Evolutionary conservation across 2,113 vertebrate species (phyloP), one percentile per base, ranked within the genome.

Genomic region (Burhinus oedicnemus): DNA sequence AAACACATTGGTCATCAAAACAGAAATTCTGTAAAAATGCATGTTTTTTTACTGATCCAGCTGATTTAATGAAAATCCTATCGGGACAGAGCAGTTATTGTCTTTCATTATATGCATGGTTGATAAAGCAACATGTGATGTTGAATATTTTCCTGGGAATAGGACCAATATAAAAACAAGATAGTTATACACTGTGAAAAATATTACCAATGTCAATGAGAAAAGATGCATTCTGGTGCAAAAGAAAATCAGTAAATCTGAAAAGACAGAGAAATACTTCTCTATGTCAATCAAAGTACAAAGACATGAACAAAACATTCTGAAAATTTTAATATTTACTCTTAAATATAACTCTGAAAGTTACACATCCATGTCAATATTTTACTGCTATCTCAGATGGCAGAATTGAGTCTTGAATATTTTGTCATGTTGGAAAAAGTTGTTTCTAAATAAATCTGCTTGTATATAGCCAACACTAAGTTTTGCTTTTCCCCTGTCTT

Each of bases 21-120:
- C 8, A 87, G 30, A 89, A 60, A 80, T 60, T 21, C 15, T 90
- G 15, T n/a, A 87, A 95, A 83, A 91, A 92, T 38, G 2, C 1
- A 26, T 68, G 6, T 54, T 93, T 85, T 93, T 45, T 71, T 74
- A 83, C 22, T 64, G 25, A 95, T 87, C 18, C 29, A 79, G 8
- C 9, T 70, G 40, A 77, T 77, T 82, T 93, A 94, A 89, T 57
- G 71, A 82, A 88, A 94, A 54, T 77, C 27, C 55, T 83, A 15
- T 42, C 93, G 91, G 58, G 77, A 90, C n/a, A 92, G 7, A 90
- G 30, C 8, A 94, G 34, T 94, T 93, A 78, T 42, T 94, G 57
- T 74, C 57, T 84, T 51, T 85, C 79, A 80, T 94, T 90, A 54
- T 68, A 82, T 75, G 38, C 42, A 83, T 58, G 42, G 36, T 13